Evolutionary conservation across 2,888 invertebrate species (phyloP).

Genomic region (Incurvaria masculella): DNA sequence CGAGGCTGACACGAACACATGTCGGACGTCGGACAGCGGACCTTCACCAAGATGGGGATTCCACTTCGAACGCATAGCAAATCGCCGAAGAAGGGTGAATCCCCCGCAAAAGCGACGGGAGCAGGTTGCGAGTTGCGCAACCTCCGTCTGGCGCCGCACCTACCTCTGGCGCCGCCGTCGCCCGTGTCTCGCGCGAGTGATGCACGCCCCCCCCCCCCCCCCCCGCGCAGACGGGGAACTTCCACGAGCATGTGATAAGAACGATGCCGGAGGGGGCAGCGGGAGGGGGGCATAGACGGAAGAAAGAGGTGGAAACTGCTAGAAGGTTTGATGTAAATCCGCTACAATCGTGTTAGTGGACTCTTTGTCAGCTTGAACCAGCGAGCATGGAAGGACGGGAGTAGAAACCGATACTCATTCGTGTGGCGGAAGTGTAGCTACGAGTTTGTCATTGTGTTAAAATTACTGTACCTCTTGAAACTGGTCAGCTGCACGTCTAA

Average conservation of each 20-base stretch:
- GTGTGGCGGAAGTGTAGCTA: too few relatives aligned
- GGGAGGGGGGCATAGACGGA: slow-evolving; percentile 1
- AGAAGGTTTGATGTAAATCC: background rate
- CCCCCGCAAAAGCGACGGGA: too few relatives aligned
- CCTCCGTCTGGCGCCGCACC: background rate
- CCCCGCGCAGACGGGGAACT: slow-evolving; percentile 9
- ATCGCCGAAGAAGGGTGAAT: too few relatives aligned
- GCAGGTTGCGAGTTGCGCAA: background rate
- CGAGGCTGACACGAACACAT: too few relatives aligned
- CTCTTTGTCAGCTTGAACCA: background rate
- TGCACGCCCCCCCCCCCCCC: background rate
- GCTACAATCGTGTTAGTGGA: background rate
- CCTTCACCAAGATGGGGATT: too few relatives aligned
- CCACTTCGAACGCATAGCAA: too few relatives aligned
- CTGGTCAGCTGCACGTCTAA: too few relatives aligned
- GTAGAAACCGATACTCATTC: too few relatives aligned
- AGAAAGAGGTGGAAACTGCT: background rate
- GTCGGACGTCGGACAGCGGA: too few relatives aligned
- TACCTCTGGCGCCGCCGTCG: slow-evolving; percentile 18
- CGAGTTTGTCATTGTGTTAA: too few relatives aligned
- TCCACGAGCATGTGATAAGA: slow-evolving; percentile 6
- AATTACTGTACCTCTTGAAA: too few relatives aligned
- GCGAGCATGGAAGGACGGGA: too few relatives aligned
- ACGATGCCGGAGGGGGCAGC: slow-evolving; percentile 1
- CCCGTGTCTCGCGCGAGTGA: slow-evolving; percentile 27